phyloP scores from a whole-genome alignment of 1,140 invertebrate genomes.

The Diachasmimorpha longicaudata region DNA sequence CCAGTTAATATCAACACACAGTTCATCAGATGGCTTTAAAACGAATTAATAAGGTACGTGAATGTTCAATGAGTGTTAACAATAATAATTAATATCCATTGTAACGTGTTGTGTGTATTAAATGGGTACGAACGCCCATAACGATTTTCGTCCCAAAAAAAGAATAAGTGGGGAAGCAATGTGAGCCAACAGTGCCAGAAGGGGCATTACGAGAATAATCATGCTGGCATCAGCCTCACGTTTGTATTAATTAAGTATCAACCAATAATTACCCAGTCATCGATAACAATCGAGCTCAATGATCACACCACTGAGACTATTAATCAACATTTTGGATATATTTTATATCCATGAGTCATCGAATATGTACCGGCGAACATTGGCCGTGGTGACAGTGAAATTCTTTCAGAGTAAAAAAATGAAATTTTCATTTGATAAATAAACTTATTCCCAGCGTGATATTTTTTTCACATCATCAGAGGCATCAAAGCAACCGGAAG shows the following conservation, averaged over 20 bases:
- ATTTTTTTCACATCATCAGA: background rate
- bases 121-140: slow-evolving; percentile 61
- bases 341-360: background rate
- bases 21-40: slow-evolving; percentile 88
- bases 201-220: slow-evolving; percentile 37
- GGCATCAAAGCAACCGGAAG: background rate
- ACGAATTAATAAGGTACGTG: slow-evolving; percentile 94
- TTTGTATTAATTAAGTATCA: background rate
- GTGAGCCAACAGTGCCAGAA: slow-evolving; percentile 45
- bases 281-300: background rate
- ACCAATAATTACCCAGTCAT: background rate
- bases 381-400: slow-evolving; percentile 44
- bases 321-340: background rate
- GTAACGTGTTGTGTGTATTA: slow-evolving; percentile 34
- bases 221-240: slow-evolving; percentile 34
- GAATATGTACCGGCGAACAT: slow-evolving; percentile 31
- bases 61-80: slow-evolving; percentile 25
- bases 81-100: background rate
- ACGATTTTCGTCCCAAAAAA: slow-evolving; percentile 49
- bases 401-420: slow-evolving; percentile 33
- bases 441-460: no score
- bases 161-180: slow-evolving; percentile 45
- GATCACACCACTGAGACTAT: background rate
- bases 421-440: slow-evolving; percentile 26
- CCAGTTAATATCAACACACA: slow-evolving; percentile 65